phyloP scores from a whole-genome alignment of 2,888 invertebrate species.

The Pollenia amentaria region DNA sequence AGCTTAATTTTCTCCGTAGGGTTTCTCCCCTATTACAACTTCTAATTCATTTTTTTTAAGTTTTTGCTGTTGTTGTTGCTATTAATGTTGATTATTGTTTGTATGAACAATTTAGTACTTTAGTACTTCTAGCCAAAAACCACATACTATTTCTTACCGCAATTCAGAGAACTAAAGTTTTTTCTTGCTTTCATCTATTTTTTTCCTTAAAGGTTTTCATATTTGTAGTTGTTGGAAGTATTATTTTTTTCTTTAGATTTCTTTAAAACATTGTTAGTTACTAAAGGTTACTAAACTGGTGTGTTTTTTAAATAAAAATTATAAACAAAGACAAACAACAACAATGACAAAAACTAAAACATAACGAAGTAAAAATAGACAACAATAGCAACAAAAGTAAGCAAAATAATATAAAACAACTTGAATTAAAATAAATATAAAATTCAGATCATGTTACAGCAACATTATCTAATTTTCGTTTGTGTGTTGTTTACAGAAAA shows the following conservation, averaged over 20 bases:
- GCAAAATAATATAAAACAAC: constrained; percentile 9
- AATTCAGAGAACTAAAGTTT: constrained; percentile 50
- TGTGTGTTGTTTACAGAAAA: constrained; percentile 36
- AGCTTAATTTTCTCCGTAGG: not conserved
- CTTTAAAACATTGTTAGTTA: constrained; percentile 36
- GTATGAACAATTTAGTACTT: constrained; percentile 41
- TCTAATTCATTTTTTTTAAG: constrained; percentile 12
- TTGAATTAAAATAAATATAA: constrained; percentile 71
- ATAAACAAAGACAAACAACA: constrained; percentile 16
- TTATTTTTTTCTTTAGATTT: constrained; percentile 6
- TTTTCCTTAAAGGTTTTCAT: not conserved
- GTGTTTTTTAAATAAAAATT: constrained; percentile 11
- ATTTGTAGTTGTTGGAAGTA: not conserved
- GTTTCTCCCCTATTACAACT: not conserved
- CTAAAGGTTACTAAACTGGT: constrained; percentile 69
- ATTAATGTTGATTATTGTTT: constrained; percentile 52
- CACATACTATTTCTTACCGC: constrained; percentile 58
- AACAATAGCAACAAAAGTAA: not conserved
- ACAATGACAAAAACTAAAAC: constrained; percentile 34
- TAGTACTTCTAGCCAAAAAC: constrained; percentile 33
- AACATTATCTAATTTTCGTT: constrained; percentile 71
- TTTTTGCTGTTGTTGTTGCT: constrained; percentile 14
- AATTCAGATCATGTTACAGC: constrained; percentile 74
- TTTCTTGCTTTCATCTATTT: not conserved
- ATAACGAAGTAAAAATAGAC: not conserved